phyloP scores from a whole-genome alignment of 2,797 vertebrate genomes.

The Hippopotamyrus pictus region DNA sequence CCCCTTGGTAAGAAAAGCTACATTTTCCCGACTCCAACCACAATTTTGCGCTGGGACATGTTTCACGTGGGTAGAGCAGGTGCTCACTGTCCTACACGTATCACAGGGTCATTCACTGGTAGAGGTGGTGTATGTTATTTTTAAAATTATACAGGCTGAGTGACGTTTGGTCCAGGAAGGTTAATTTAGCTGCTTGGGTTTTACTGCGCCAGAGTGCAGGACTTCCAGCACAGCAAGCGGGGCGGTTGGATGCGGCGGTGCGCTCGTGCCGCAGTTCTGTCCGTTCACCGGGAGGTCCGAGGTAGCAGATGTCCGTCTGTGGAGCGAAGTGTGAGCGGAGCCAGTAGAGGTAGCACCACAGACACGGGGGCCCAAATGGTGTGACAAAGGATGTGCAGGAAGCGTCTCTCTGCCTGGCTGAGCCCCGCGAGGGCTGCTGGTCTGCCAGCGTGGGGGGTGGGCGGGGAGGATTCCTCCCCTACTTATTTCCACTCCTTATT shows the following conservation, averaged over 20 bases:
- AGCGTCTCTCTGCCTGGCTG: slow-evolving; percentile 72
- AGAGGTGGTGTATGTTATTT: not conserved
- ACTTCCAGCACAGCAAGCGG: slow-evolving; percentile 16
- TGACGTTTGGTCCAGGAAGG: not conserved
- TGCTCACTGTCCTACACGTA: not conserved
- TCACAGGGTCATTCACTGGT: not conserved
- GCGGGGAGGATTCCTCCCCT: not conserved
- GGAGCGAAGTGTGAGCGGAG: slow-evolving; percentile 63
- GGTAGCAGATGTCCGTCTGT: slow-evolving; percentile 73
- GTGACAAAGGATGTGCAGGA: slow-evolving; percentile 75
- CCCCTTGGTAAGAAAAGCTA: not conserved
- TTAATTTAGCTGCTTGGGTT: slow-evolving; percentile 3
- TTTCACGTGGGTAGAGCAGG: not conserved
- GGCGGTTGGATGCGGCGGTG: slow-evolving; percentile 4
- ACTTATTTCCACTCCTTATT: not conserved
- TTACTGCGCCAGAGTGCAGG: not conserved
- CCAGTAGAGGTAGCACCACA: slow-evolving; percentile 59
- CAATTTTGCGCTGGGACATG: not conserved
- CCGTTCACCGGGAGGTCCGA: slow-evolving; percentile 64
- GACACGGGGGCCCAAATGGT: slow-evolving; percentile 71
- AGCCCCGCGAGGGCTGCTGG: slow-evolving; percentile 62
- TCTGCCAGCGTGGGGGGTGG: slow-evolving; percentile 47
- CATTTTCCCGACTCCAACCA: not conserved
- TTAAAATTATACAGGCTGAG: not conserved
- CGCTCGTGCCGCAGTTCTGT: slow-evolving; percentile 46